Evolutionary conservation across 1,140 invertebrate genomes (phyloP), one percentile per base, ranked within the genome.

Genomic region (Chymomyza costata): DNA sequence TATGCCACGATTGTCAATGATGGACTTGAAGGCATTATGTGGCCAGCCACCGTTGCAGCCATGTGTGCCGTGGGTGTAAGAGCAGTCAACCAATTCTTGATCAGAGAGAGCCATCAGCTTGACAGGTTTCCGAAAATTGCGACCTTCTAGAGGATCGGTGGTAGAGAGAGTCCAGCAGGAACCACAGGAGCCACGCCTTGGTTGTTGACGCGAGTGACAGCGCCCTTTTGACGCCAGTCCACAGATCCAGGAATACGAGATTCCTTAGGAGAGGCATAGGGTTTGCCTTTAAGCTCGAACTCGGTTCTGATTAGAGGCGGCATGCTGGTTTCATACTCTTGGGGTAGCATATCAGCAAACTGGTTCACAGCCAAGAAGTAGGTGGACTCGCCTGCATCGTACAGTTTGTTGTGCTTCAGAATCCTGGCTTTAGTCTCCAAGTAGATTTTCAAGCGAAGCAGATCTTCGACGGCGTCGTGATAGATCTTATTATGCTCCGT

Each of bases 1-100:
- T 21, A 97, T 88, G 15, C 48, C 50, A 5, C 86, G 68, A 68
- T 96, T 96, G 1, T 90, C 87, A 69, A 90, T 92, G 37, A 97
- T 89, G 80, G 97, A 97, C 39, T 89, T 73, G 82, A 94, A 93
- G 3, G 92, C 92, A 40, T 89, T 0, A 2, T 0, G 89, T 89
- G 94, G 94, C 0, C 0, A 2, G 53, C 95, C 95, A 54, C 94
- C 94, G 50, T 91, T 88, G 70, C 95, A 97, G 6, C 95, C 95
- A 63, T 93, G 86, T 84, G 97, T 97, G 6, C 93, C 94, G 59
- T 92, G 86, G 83, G 97, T 96, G 2, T 93, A 93, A 5, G 94
- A 93, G 70, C 95, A 97, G 86, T 97, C 96, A 5, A 97, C 86
- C 8, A 97, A 86, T 76, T 97, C 96, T 86, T 97, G 95, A 86